phyloP scores from a whole-genome alignment of 2,113 vertebrate genomes.

The Lophius piscatorius region DNA sequence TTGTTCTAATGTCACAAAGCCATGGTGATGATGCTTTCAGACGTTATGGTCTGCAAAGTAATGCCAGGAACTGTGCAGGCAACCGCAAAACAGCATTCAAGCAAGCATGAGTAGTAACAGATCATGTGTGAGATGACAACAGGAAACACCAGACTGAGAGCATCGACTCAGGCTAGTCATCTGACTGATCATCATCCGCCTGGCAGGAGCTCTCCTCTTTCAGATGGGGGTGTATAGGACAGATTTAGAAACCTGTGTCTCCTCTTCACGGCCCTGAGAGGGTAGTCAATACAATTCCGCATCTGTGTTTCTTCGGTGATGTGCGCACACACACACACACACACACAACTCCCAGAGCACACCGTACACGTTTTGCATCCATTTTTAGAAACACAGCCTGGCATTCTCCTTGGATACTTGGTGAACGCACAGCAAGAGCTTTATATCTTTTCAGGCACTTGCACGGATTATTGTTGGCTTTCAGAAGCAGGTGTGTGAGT shows the following conservation, averaged over 20 bases:
- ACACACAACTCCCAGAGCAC: slow-evolving; percentile 18
- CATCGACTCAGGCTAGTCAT: slow-evolving; percentile 39
- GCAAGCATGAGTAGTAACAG: slow-evolving; percentile 23
- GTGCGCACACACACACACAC: slow-evolving; percentile 1
- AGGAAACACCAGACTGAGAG: slow-evolving; percentile 36
- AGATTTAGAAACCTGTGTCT: slow-evolving; percentile 56
- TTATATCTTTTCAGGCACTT: slow-evolving; percentile 31
- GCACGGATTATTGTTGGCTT: slow-evolving; percentile 24
- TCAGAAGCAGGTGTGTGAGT: slow-evolving; percentile 49
- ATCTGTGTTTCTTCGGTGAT: slow-evolving; percentile 37
- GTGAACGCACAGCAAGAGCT: slow-evolving; percentile 23
- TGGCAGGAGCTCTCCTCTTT: slow-evolving; percentile 39
- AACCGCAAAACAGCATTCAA: slow-evolving; percentile 2
- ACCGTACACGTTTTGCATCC: slow-evolving; percentile 20
- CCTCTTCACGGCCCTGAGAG: slow-evolving; percentile 28
- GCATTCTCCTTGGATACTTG: slow-evolving; percentile 35
- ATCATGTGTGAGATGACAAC: slow-evolving; percentile 40
- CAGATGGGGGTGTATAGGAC: slow-evolving; percentile 50
- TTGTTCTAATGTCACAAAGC: slow-evolving; percentile 51
- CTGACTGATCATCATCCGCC: slow-evolving; percentile 37
- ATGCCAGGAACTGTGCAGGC: slow-evolving; percentile 12
- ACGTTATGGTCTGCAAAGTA: slow-evolving; percentile 8
- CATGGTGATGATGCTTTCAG: slow-evolving; percentile 9
- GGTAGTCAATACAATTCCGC: slow-evolving; percentile 53
- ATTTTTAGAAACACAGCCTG: slow-evolving; percentile 47